These are phyloP conservation scores for Tenthredo livida DNA, from an alignment of 2,888 invertebrate genomes.

Conservation along the genomic window DNA sequence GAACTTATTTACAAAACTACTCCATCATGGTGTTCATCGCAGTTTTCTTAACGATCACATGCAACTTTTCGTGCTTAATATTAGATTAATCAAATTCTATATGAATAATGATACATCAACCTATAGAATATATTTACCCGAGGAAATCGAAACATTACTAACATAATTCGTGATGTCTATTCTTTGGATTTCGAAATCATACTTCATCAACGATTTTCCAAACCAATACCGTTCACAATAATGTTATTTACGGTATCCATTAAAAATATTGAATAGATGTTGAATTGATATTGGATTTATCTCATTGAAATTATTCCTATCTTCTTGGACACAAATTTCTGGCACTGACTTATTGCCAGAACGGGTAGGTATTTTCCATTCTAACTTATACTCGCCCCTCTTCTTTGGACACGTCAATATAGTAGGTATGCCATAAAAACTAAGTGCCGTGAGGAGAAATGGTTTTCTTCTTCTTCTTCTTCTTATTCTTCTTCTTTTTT, in stretches of 20 bases:
- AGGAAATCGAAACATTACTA: neutral
- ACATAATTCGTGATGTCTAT: neutral
- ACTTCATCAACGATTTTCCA: neutral
- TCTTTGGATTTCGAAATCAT: neutral
- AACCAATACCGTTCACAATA: neutral
- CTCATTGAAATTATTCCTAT: neutral
- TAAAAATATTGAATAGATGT: neutral
- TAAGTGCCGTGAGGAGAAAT: slow-evolving; percentile 13
- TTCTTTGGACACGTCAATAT: slow-evolving; percentile 24
- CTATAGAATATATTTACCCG: neutral
- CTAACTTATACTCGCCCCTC: slow-evolving; percentile 11
- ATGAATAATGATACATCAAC: neutral
- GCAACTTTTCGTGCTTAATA: neutral
- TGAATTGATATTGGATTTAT: neutral
- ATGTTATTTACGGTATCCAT: neutral
- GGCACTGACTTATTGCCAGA: neutral
- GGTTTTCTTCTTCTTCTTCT: neutral
- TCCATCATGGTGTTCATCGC: neutral
- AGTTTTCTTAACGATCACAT: neutral
- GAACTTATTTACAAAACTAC: neutral
- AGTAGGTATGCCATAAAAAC: slow-evolving; percentile 24
- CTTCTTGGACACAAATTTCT: neutral
- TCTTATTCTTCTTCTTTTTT: neutral
- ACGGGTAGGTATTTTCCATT: neutral
- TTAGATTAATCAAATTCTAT: neutral